phyloP scores from a whole-genome alignment of 2,113 vertebrate genomes.

The Neotoma lepida region DNA sequence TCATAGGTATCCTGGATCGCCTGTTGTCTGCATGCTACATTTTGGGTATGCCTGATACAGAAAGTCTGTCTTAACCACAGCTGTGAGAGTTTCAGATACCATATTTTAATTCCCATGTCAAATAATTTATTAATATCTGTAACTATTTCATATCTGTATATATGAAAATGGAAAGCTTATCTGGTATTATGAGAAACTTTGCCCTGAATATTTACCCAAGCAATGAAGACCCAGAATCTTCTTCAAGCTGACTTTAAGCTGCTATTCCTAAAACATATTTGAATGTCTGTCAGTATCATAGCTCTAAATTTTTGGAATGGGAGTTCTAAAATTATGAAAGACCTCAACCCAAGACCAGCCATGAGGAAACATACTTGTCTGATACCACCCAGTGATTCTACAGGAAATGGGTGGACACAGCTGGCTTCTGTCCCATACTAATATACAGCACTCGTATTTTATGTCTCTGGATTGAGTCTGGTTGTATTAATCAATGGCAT shows the following conservation, averaged over 20 bases:
- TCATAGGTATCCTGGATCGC: neutral
- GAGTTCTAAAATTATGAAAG: constrained; percentile 90
- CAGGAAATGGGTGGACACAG: constrained; percentile 86
- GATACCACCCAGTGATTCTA: constrained; percentile 91
- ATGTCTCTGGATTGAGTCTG: constrained; percentile 93
- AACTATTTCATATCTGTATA: constrained; percentile 87
- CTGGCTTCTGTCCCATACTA: constrained; percentile 91
- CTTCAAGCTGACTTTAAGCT: constrained; percentile 92
- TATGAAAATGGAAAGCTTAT: constrained; percentile 94
- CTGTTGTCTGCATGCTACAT: neutral
- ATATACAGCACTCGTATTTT: constrained; percentile 90
- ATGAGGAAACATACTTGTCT: constrained; percentile 90
- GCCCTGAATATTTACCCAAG: constrained; percentile 81
- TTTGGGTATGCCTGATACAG: constrained; percentile 82
- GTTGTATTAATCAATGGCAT: constrained; percentile 91
- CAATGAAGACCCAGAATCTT: constrained; percentile 92
- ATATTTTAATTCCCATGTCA: constrained; percentile 92
- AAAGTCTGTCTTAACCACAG: constrained; percentile 92
- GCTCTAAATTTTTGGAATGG: constrained; percentile 90
- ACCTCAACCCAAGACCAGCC: constrained; percentile 89
- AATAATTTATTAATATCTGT: constrained; percentile 85
- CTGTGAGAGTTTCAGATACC: constrained; percentile 93
- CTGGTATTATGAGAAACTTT: constrained; percentile 90
- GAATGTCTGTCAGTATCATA: constrained; percentile 92
- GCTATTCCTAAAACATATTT: constrained; percentile 89